Conservation (phyloP, 1,140 invertebrate genomes). For the Hylyphantes graminicola region DNA sequence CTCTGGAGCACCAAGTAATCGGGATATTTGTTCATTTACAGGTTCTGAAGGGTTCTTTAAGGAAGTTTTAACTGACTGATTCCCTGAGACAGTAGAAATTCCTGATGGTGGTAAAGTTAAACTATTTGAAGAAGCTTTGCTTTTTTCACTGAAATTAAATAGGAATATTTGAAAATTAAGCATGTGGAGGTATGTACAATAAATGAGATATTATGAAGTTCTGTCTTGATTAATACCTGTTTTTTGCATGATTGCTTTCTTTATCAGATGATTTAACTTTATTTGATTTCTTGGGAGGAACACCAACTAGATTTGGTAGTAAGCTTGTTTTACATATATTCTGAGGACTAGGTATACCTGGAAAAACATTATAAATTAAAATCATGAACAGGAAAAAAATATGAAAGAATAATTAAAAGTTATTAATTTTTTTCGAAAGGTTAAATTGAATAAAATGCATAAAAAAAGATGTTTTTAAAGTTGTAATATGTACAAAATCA, state of each 20-base stretch:
- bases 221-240: conserved; percentile 26
- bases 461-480: neutral
- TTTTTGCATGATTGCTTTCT: conserved; percentile 46
- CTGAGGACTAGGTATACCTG: conserved; percentile 55
- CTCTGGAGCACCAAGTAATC: conserved; percentile 10
- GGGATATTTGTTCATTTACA: conserved; percentile 38
- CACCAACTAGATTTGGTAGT: conserved; percentile 45
- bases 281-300: conserved; percentile 35
- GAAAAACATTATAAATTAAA: neutral
- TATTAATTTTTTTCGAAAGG: neutral
- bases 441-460: neutral
- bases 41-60: conserved; percentile 50
- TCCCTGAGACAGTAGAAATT: conserved; percentile 52
- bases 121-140: conserved; percentile 39
- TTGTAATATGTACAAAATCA: neutral
- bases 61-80: conserved; percentile 38
- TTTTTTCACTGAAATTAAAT: conserved; percentile 43
- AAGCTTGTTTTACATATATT: conserved; percentile 48
- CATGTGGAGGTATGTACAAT: neutral
- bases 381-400: neutral
- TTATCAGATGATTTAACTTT: conserved; percentile 54
- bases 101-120: conserved; percentile 37
- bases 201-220: neutral
- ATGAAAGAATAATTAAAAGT: neutral
- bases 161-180: neutral